Base-by-base conservation (phyloP, 30 jellyfish, hydroid and myxozoan species). In the Turritopsis dohrnii region DNA sequence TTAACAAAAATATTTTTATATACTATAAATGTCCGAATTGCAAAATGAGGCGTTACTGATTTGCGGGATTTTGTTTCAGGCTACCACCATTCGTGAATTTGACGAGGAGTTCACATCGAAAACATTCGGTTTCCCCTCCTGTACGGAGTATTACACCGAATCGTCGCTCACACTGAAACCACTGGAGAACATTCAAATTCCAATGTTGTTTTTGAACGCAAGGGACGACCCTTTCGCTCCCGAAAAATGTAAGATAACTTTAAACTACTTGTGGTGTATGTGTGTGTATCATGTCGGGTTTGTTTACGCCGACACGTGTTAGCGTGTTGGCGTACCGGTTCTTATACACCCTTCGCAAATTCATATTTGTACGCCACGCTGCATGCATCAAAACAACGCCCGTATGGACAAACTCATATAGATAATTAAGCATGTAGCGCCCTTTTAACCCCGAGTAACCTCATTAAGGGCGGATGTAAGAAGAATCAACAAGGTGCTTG, bases 181-280 rank as follows among this genome's bases (percentile, higher is more conserved):
- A 18, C 86, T 94, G 26, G 96, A 87, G 22, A 86, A 89, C 83
- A 89, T 94, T 29, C 74, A 88, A 22, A 54, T 89, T 1, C 99
- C 99, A 28, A 89, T 95, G 87, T 28, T 94, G 82, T 94, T 83
- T 69, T 76, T 94, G 41, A 94, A 94, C 69, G 96, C 99, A 27
- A 84, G 72, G 9, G 99, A 94, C 79, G 99, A 94, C 84, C 99
- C 99, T 1, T 94, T 94, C 71, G 86, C 99, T 0, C 99, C 99
- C 27, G 96, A 83, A 28, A 41, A 84, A 74, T 81, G 99, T 94
- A 84, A 87, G 98, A 18, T 21, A 8, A 21, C 52, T 23, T 29
- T 53, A 8, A 16, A 23, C 60, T 29, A 0, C 26, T 16, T 74
- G 24, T 29, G n/a, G 65, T 74, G 76, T 17, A 17, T 66, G 29